Percentiles rank a stretch among this genome's conserved stretches.
Evolutionary conservation across 2,113 vertebrate genomes (phyloP).

Genomic region (Pygoscelis adeliae): DNA sequence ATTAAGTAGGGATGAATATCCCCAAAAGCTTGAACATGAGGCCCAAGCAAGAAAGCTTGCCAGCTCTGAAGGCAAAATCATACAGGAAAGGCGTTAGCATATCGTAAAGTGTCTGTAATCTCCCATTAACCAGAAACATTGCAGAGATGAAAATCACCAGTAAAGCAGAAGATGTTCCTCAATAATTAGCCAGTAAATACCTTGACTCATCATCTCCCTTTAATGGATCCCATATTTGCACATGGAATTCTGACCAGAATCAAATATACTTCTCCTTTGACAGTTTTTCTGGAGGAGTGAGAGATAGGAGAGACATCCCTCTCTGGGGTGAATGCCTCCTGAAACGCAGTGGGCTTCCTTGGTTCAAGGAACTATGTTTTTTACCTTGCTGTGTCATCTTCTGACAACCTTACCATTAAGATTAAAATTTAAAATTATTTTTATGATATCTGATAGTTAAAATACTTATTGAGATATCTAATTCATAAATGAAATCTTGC

Average conservation of each 20-base stretch:
- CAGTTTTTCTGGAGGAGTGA: not conserved
- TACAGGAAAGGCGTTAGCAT: fast-evolving
- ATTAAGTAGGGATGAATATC: not conserved
- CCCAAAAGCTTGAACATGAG: not conserved
- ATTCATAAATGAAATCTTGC: not conserved
- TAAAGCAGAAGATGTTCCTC: not conserved
- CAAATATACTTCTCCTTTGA: not conserved
- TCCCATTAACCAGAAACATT: not conserved
- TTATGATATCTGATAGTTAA: not conserved
- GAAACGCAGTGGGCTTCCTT: not conserved
- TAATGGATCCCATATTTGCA: not conserved
- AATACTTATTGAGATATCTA: not conserved
- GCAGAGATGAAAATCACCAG: not conserved
- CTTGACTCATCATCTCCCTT: not conserved
- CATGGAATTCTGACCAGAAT: not conserved
- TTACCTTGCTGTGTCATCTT: not conserved
- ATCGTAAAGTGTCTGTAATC: not conserved
- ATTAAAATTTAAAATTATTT: not conserved
- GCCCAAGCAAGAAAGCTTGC: not conserved
- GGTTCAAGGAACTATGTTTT: not conserved
- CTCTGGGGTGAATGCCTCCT: not conserved
- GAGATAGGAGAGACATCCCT: not conserved
- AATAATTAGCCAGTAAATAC: not conserved
- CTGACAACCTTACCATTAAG: not conserved
- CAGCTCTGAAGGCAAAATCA: not conserved